Percentiles rank a stretch among this genome's conserved stretches.
These are phyloP conservation scores for Rhogogaster chlorosoma DNA, from an alignment of 2,888 invertebrate species.

Conservation along the genomic window DNA sequence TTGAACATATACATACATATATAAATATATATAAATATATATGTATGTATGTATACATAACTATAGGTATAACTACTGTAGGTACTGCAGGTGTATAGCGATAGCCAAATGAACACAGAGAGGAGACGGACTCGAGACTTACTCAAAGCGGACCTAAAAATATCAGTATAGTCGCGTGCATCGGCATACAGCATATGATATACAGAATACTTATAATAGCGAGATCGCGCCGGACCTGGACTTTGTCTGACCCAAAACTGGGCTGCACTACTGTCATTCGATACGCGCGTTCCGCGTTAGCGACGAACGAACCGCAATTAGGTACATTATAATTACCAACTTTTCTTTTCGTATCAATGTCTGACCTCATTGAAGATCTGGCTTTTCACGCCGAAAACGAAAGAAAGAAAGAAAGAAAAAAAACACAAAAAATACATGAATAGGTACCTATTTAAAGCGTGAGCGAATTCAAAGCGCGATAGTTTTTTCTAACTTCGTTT, in stretches of 20 bases:
- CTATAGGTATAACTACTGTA: not conserved
- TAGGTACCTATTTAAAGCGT: not conserved
- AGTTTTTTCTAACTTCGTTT: not conserved
- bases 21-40: not conserved
- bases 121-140: slow-evolving; percentile 46
- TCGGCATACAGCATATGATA: slow-evolving; percentile 12
- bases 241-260: slow-evolving; percentile 40
- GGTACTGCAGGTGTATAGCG: not conserved
- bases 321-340: slow-evolving; percentile 3
- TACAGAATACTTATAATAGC: slow-evolving; percentile 17
- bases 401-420: not conserved
- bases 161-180: slow-evolving; percentile 26
- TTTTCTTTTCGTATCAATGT: slow-evolving; percentile 14
- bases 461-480: not conserved
- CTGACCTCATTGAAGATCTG: slow-evolving; percentile 18
- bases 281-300: slow-evolving; percentile 1
- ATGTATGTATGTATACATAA: not conserved
- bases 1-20: not conserved
- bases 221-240: slow-evolving; percentile 33
- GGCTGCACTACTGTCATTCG: slow-evolving; percentile 22
- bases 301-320: not conserved
- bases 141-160: slow-evolving; percentile 33
- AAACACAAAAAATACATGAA: not conserved
- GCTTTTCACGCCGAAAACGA: not conserved
- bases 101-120: not conserved